These are phyloP conservation scores for Cyrtodaria siliqua DNA, from an alignment of 2,888 invertebrate genomes.

Conservation along the genomic window DNA sequence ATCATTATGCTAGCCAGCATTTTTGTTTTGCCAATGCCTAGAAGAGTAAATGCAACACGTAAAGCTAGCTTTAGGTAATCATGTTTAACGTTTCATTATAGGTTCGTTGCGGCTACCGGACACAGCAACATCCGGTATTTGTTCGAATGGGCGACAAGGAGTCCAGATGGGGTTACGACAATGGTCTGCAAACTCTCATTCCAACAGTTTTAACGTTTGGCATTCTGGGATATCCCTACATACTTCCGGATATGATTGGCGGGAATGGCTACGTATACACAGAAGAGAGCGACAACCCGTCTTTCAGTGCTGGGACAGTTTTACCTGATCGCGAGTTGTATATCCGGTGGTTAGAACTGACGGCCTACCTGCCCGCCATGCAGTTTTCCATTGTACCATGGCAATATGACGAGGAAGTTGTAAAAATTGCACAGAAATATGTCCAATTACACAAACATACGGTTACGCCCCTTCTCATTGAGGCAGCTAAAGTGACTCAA, in stretches of 20 bases:
- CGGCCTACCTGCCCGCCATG: conserved; percentile 96
- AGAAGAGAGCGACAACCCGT: conserved; percentile 16
- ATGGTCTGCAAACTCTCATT: conserved; percentile 92
- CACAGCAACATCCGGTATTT: conserved; percentile 90
- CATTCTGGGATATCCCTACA: conserved; percentile 95
- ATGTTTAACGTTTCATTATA: conserved; percentile 82
- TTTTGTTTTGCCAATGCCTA: no score
- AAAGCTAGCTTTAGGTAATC: no score
- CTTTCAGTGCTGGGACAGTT: conserved; percentile 66
- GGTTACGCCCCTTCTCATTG: conserved; percentile 67
- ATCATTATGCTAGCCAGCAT: no score
- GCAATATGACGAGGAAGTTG: conserved; percentile 91
- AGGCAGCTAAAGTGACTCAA: conserved; percentile 56
- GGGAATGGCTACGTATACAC: conserved; percentile 84
- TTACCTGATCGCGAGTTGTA: conserved; percentile 86
- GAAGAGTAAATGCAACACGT: no score
- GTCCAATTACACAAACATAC: conserved; percentile 67
- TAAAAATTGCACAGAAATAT: conserved; percentile 67
- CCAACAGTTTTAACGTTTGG: conserved; percentile 90
- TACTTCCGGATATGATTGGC: conserved; percentile 97
- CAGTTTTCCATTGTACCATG: conserved; percentile 96
- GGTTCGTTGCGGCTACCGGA: conserved; percentile 88
- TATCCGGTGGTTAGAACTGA: conserved; percentile 94
- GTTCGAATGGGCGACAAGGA: conserved; percentile 93
- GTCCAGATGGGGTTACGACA: conserved; percentile 93